Base-by-base conservation (phyloP, 92 coral and sea anemone genomes). In the Porites evermanni region DNA sequence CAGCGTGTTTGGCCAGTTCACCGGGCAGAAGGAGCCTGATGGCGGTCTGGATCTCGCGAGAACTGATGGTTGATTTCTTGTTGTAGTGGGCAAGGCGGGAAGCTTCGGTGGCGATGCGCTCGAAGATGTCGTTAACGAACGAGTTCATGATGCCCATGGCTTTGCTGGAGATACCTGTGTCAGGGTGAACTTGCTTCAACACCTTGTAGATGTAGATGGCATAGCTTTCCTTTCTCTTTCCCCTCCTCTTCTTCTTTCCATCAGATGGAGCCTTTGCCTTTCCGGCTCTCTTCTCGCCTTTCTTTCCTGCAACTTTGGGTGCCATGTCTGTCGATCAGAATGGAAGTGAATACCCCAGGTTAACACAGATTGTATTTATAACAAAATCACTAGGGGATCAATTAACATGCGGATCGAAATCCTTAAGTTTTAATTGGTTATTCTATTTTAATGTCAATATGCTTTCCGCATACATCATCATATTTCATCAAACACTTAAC, bases 71-170 rank as follows among this genome's bases (percentile, higher is more conserved):
- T 13, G 94, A 86, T 81, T 93, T 93, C 84, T 91, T 91, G 89
- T 93, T 93, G 92, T 93, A 91, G 80, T 85, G 96, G 24, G 96
- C 96, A 75, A 93, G 89, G 84, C 94, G 91, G 84, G 96, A 91
- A 77, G 96, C 92, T 79, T 93, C 96, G 26, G 81, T 84, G 77
- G 95, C 95, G 78, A 94, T 94, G 88, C 90, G 91, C 88, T 87
- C 91, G 88, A 87, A 87, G 82, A 92, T 92, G 82, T 92, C 95
- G 85, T 89, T 92, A 20, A 92, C 95, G 78, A 92, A 92, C 83
- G 93, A 89, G 82, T 92, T 92, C 95, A 92, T 92, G 89, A 90
- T 90, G 88, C 93, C 88, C 95, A 92, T 92, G 91, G 95, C 95
- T 90, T 92, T 92, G 89, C 95, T 92, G 86, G 95, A 92, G 88